These are phyloP conservation scores for Xanthostigma xanthostigma DNA, from an alignment of 2,888 invertebrate genomes.

Conservation along the genomic window DNA sequence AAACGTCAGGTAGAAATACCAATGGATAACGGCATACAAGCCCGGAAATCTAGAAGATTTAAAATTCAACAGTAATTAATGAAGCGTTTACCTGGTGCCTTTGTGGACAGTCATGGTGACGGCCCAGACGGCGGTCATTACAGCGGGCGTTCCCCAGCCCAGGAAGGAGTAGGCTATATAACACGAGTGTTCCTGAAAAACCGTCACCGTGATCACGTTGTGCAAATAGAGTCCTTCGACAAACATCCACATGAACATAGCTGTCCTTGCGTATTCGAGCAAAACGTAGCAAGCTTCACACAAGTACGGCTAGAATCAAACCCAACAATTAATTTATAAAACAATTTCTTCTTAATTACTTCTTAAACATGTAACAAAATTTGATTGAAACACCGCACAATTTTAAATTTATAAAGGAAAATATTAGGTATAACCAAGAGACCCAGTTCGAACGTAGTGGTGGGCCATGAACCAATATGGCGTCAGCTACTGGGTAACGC, in stretches of 20 bases:
- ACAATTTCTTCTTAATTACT: no score
- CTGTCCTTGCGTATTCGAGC: slow-evolving; percentile 77
- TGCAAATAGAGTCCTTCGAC: slow-evolving; percentile 85
- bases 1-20: no score
- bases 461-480: no score
- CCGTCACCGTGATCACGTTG: slow-evolving; percentile 63
- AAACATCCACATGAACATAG: slow-evolving; percentile 96
- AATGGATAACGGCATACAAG: no score
- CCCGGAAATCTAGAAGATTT: no score
- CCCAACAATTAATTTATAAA: slow-evolving; percentile 1
- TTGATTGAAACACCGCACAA: neutral
- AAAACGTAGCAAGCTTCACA: slow-evolving; percentile 67
- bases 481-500: no score
- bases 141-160: slow-evolving; percentile 61
- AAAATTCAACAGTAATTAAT: neutral
- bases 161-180: slow-evolving; percentile 45
- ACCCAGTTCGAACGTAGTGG: no score
- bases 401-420: neutral
- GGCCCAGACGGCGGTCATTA: slow-evolving; percentile 56
- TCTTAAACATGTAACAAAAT: no score
- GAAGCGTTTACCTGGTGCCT: slow-evolving; percentile 19
- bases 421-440: no score
- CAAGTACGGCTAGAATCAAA: slow-evolving; percentile 47
- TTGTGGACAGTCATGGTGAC: slow-evolving; percentile 29
- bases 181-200: slow-evolving; percentile 48